Conservation (phyloP, 2,113 vertebrate species). For the Aptenodytes patagonicus region DNA sequence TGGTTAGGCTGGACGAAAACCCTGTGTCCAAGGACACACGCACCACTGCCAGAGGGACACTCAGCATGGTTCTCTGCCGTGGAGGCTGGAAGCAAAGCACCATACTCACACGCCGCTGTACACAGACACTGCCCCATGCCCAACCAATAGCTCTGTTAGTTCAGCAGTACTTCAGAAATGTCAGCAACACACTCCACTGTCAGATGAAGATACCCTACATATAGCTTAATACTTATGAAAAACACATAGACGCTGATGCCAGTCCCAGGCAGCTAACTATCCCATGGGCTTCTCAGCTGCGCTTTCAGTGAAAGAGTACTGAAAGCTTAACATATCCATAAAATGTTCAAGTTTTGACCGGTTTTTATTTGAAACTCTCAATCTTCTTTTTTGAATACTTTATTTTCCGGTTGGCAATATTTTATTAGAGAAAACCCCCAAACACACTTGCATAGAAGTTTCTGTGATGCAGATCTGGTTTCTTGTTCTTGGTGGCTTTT, state of each 20-base stretch:
- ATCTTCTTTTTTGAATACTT: background rate
- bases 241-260: background rate
- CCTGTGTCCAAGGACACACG: background rate
- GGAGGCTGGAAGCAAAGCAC: background rate
- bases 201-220: background rate
- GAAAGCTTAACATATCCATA: background rate
- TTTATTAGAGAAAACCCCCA: background rate
- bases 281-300: background rate
- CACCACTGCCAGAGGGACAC: background rate
- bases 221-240: background rate
- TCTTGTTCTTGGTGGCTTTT: background rate
- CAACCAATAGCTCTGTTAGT: background rate
- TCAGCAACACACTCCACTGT: accelerated
- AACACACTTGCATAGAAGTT: background rate
- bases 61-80: accelerated
- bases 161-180: accelerated
- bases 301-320: background rate
- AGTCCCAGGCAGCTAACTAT: background rate
- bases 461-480: background rate
- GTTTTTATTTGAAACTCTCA: background rate
- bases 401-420: background rate
- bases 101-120: accelerated
- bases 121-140: background rate
- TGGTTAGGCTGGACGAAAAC: background rate
- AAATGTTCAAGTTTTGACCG: background rate